Percentiles rank a stretch among this genome's conserved stretches.
These are phyloP conservation scores for Hypotaenidia philippensis DNA, from an alignment of 2,797 vertebrate species.

Conservation along the genomic window DNA sequence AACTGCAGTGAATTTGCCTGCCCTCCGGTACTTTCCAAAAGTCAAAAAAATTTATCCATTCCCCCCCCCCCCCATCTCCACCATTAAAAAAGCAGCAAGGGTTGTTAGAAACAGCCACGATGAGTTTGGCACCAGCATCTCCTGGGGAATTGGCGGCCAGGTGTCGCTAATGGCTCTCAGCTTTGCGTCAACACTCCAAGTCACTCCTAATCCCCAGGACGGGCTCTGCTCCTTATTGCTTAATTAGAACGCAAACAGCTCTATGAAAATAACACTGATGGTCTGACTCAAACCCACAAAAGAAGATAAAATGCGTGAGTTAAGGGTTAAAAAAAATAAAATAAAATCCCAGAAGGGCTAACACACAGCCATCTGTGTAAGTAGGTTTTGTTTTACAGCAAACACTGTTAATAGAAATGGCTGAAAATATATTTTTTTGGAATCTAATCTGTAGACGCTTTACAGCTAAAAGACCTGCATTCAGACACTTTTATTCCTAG, in stretches of 20 bases:
- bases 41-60: not conserved
- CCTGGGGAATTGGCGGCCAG: constrained; percentile 72
- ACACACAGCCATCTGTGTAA: constrained; percentile 31
- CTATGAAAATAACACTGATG: constrained; percentile 66
- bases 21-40: not conserved
- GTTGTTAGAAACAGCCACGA: constrained; percentile 43
- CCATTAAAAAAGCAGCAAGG: constrained; percentile 50
- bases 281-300: constrained; percentile 54
- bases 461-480: constrained; percentile 31
- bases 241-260: constrained; percentile 71
- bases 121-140: constrained; percentile 61
- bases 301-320: constrained; percentile 45
- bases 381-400: constrained; percentile 45
- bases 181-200: constrained; percentile 68
- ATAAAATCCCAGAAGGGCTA: not conserved
- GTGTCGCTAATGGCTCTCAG: constrained; percentile 70
- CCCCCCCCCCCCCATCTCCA: not conserved
- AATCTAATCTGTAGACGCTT: constrained; percentile 21
- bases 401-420: constrained; percentile 36
- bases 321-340: constrained; percentile 47
- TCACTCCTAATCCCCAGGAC: constrained; percentile 69
- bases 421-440: not conserved
- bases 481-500: constrained; percentile 48
- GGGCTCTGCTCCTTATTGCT: constrained; percentile 63
- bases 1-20: not conserved